A percentile compares a stretch with the other conserved stretches of the same genome.
phyloP scores from a whole-genome alignment of 2,797 vertebrate genomes.

The Prionace glauca region DNA sequence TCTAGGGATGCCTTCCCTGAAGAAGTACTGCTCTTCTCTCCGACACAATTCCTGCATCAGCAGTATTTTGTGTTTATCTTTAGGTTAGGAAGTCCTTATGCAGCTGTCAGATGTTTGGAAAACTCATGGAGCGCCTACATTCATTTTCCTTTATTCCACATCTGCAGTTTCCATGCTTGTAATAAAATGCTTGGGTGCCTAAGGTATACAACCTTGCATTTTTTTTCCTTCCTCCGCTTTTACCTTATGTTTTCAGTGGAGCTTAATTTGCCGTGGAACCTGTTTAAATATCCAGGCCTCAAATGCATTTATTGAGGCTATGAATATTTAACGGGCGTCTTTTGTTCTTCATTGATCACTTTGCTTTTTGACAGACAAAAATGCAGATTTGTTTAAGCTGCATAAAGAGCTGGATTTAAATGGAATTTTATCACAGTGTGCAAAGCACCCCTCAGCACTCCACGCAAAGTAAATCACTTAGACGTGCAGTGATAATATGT shows the following conservation, averaged over 20 bases:
- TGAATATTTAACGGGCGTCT: background rate
- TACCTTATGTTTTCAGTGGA: background rate
- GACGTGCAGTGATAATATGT: background rate
- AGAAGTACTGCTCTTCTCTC: no score
- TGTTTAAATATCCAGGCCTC: background rate
- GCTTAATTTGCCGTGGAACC: background rate
- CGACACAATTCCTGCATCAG: no score
- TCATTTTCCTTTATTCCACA: background rate
- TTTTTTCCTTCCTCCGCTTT: background rate
- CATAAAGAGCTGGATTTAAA: background rate
- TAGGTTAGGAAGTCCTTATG: background rate
- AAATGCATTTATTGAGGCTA: background rate
- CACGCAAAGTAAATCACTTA: background rate
- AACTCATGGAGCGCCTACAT: background rate
- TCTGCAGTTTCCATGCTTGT: background rate
- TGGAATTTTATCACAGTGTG: background rate
- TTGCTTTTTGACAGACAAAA: background rate
- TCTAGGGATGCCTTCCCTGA: no score
- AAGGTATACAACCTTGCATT: background rate
- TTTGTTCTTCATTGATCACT: background rate
- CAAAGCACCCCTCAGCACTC: background rate
- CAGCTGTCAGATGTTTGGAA: background rate
- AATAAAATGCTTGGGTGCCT: background rate
- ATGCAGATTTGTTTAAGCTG: background rate
- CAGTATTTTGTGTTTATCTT: no score